A percentile compares a stretch with the other conserved stretches of the same genome.
These are phyloP conservation scores for Agonum fuliginosum DNA, from an alignment of 2,888 invertebrate species.

Conservation along the genomic window DNA sequence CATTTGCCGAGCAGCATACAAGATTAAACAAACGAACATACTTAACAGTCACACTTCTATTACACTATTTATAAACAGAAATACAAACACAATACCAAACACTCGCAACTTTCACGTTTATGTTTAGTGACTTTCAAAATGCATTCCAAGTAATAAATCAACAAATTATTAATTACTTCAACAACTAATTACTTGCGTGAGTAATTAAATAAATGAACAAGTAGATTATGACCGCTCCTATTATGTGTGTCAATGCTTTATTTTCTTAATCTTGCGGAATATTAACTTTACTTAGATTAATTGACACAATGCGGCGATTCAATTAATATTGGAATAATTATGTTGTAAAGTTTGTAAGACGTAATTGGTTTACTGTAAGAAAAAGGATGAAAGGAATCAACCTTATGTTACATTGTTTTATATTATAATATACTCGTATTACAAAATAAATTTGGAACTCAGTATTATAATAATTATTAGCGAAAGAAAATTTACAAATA, in stretches of 20 bases:
- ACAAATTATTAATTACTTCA: slow-evolving; percentile 60
- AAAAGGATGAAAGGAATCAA: too few relatives aligned
- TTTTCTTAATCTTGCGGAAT: too few relatives aligned
- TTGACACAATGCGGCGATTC: too few relatives aligned
- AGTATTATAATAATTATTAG: too few relatives aligned
- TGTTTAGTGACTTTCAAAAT: slow-evolving; percentile 48
- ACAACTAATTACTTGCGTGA: slow-evolving; percentile 57
- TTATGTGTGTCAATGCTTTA: slow-evolving; percentile 20
- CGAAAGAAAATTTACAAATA: too few relatives aligned
- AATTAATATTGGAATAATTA: too few relatives aligned
- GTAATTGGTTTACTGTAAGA: too few relatives aligned
- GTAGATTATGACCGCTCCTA: slow-evolving; percentile 44
- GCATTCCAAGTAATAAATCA: slow-evolving; percentile 53
- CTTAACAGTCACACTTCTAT: slow-evolving; percentile 8
- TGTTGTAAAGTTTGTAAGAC: too few relatives aligned
- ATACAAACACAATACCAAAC: neutral
- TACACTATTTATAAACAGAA: slow-evolving; percentile 27
- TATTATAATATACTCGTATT: too few relatives aligned
- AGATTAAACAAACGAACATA: neutral
- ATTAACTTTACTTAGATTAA: too few relatives aligned
- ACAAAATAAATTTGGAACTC: too few relatives aligned
- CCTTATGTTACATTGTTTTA: too few relatives aligned
- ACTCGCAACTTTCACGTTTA: slow-evolving; percentile 18
- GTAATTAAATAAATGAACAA: slow-evolving; percentile 54
- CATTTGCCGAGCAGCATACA: neutral